These are phyloP conservation scores for Vombatus ursinus DNA, from an alignment of 2,113 vertebrate species.

Conservation along the genomic window DNA sequence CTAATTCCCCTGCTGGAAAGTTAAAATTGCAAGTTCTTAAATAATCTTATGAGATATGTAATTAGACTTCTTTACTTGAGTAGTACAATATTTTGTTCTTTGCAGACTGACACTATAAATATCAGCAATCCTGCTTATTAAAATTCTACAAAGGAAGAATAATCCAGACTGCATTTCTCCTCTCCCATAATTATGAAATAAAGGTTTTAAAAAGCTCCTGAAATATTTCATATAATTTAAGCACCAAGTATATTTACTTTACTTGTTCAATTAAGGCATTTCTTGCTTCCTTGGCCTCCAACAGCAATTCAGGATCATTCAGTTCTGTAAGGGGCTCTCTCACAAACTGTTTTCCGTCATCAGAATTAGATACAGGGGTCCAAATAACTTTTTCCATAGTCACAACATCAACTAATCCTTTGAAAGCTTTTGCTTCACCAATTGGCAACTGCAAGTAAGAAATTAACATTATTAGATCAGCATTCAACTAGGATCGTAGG, in stretches of 20 bases:
- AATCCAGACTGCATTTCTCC: background rate
- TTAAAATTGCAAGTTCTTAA: background rate
- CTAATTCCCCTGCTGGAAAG: background rate
- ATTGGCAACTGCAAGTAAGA: constrained; percentile 80
- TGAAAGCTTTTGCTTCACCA: constrained; percentile 92
- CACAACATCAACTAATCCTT: constrained; percentile 92
- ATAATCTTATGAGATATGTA: background rate
- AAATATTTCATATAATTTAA: background rate
- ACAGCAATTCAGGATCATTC: constrained; percentile 86
- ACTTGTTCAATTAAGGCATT: constrained; percentile 95
- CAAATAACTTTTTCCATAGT: constrained; percentile 90
- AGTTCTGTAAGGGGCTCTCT: constrained; percentile 80
- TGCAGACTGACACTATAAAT: background rate
- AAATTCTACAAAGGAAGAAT: constrained; percentile 17
- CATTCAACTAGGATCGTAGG: background rate
- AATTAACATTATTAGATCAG: constrained; percentile 47
- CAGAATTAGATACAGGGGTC: constrained; percentile 77
- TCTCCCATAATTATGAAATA: constrained; percentile 14
- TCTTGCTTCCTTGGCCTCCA: constrained; percentile 88
- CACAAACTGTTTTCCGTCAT: constrained; percentile 91
- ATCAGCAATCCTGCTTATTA: constrained; percentile 13
- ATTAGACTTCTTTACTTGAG: background rate
- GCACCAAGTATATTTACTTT: constrained; percentile 81
- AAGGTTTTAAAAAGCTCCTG: constrained; percentile 27
- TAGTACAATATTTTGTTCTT: background rate